Evolutionary conservation across 1,140 invertebrate species (phyloP), one percentile per base, ranked within the genome.

Genomic region (Lethocerus indicus): DNA sequence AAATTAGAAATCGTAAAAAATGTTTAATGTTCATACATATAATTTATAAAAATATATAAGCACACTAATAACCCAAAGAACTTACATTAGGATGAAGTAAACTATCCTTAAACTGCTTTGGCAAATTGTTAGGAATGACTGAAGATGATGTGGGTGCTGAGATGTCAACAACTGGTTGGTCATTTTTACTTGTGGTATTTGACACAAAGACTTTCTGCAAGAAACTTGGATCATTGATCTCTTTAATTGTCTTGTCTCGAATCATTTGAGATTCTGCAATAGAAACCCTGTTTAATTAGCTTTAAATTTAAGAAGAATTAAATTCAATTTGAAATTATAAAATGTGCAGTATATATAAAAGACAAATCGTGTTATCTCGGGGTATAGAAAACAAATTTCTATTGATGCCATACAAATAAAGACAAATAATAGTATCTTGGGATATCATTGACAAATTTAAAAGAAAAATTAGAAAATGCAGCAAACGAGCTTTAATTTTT

Each of bases 81-180:
- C 2, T 49, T 44, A 51, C 49, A 45, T 52, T 52, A n/a, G 51
- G 37, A 43, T 52, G 51, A 1, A 52, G 39, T 1, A 52, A 29
- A 24, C 27, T 48, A 18, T 35, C 43, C 21, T 16, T 26, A 9
- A 21, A 18, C 18, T 50, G 39, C 18, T 50, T 50, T 24, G 35
- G 12, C 23, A 24, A 25, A 16, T 24, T 44, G 7, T 3, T 39
- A 28, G 26, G 26, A 20, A 44, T 28, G 3, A 9, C 18, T 20
- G 29, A 16, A 28, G 29, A 44, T 18, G 2, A 28, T 26, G 42
- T 4, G 6, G 23, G 14, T 1, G 26, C 42, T 27, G 42, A n/a
- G n/a, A n/a, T n/a, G n/a, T n/a, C 21, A 27, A 44, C 24, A 27
- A 44, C 23, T 27, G 42, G 25, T 7, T 16, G 6, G 2, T 44